phyloP scores from a whole-genome alignment of 2,888 invertebrate genomes.

The Capitulum mitella region DNA sequence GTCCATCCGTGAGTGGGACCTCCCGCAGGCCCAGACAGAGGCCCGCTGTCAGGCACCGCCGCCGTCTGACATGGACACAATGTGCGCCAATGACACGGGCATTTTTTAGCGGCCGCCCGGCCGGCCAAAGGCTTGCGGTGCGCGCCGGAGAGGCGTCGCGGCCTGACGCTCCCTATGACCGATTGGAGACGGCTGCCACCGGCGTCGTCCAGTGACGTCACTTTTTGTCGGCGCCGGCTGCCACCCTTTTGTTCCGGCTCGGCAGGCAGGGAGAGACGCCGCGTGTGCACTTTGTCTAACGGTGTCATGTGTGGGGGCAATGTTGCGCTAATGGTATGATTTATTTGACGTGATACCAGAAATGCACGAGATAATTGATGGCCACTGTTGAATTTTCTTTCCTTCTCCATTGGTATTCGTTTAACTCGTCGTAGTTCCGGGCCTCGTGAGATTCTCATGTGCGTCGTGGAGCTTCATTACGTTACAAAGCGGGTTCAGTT shows the following conservation, averaged over 20 bases:
- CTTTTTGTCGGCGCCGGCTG: neutral
- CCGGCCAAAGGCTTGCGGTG: neutral
- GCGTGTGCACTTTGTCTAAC: too few species aligned
- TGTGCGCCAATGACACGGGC: slow-evolving; percentile 3
- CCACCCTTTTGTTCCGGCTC: neutral
- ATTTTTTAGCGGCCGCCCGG: neutral
- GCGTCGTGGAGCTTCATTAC: too few species aligned
- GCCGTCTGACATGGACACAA: neutral
- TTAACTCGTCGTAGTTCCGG: too few species aligned
- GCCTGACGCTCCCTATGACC: neutral
- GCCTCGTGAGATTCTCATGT: too few species aligned
- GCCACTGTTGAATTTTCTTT: too few species aligned
- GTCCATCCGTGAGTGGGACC: neutral
- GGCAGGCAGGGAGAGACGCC: too few species aligned
- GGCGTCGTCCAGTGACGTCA: neutral
- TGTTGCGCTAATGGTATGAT: too few species aligned
- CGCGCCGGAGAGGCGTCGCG: neutral
- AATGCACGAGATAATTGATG: too few species aligned
- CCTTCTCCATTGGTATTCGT: too few species aligned
- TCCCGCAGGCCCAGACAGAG: neutral
- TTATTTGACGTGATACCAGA: too few species aligned
- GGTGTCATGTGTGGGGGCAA: too few species aligned
- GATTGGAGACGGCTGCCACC: neutral
- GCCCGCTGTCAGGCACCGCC: neutral
- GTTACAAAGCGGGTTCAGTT: too few species aligned